Conservation (phyloP, 2,797 vertebrate species). For the Lophotriccus pileatus region DNA sequence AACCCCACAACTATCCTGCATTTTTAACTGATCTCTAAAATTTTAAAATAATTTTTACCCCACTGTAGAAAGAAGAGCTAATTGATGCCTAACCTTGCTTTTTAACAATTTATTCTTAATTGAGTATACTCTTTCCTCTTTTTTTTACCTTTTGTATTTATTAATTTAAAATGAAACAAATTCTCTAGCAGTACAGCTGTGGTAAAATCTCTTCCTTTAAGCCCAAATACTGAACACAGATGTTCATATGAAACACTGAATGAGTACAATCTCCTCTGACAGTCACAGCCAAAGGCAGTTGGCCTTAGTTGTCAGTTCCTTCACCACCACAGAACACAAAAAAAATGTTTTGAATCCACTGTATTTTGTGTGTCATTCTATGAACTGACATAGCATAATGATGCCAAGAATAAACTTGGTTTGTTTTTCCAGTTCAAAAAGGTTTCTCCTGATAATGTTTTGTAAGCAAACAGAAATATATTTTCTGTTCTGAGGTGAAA, state of each 20-base stretch:
- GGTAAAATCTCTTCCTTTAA: constrained; percentile 3
- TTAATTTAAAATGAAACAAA: background rate
- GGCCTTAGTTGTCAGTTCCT: background rate
- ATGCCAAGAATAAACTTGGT: background rate
- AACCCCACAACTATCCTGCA: background rate
- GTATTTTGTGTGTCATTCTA: background rate
- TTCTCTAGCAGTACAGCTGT: background rate
- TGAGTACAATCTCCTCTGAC: constrained; percentile 10
- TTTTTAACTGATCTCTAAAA: background rate
- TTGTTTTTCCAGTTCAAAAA: background rate
- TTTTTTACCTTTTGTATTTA: background rate
- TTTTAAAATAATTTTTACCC: background rate
- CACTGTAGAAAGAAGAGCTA: background rate
- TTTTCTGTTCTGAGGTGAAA: background rate
- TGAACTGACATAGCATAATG: background rate
- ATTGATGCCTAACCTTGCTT: fast-evolving
- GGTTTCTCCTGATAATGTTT: background rate
- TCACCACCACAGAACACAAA: background rate
- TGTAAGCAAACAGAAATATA: background rate
- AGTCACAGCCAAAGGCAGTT: constrained; percentile 15
- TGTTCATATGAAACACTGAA: background rate
- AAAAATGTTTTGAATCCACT: background rate
- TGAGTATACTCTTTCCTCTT: fast-evolving
- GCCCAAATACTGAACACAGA: constrained; percentile 5
- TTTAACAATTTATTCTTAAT: background rate